These are phyloP conservation scores for Carpatolechia fugitivella DNA, from an alignment of 2,888 invertebrate genomes.

Conservation along the genomic window DNA sequence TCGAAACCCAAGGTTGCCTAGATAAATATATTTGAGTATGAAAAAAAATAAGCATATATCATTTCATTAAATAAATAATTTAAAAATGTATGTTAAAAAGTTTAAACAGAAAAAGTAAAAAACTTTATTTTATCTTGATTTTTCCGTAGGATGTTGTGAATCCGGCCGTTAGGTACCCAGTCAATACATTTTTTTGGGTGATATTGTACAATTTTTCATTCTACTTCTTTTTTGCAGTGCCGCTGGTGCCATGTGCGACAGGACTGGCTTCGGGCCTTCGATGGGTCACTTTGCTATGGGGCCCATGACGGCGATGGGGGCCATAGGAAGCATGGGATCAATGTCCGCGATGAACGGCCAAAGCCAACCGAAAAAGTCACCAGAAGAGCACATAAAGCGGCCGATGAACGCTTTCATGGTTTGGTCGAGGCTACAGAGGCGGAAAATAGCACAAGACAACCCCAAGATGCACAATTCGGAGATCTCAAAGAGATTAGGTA, in stretches of 20 bases:
- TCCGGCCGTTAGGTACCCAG: too few relatives aligned
- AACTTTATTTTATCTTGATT: too few relatives aligned
- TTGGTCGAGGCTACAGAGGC: conserved; percentile 94
- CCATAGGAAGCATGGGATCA: conserved; percentile 75
- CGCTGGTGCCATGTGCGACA: conserved; percentile 87
- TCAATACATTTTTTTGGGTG: too few relatives aligned
- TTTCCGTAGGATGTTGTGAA: too few relatives aligned
- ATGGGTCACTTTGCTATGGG: conserved; percentile 79
- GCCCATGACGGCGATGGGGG: conserved; percentile 77
- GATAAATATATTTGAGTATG: too few relatives aligned
- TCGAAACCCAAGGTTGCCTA: too few relatives aligned
- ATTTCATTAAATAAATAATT: too few relatives aligned
- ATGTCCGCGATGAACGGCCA: conserved; percentile 80
- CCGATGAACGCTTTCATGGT: conserved; percentile 99
- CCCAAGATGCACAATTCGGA: conserved; percentile 99
- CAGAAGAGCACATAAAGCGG: conserved; percentile 94
- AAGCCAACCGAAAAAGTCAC: conserved; percentile 77
- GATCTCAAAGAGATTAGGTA: conserved; percentile 94
- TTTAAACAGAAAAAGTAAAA: too few relatives aligned
- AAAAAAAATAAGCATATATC: too few relatives aligned
- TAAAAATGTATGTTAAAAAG: too few relatives aligned
- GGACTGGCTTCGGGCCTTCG: conserved; percentile 80
- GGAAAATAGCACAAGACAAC: conserved; percentile 98
- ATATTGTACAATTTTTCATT: neutral
- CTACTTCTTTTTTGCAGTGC: conserved; percentile 71